These are phyloP conservation scores for Neopelma chrysocephalum DNA, from an alignment of 2,797 vertebrate genomes.

Conservation along the genomic window DNA sequence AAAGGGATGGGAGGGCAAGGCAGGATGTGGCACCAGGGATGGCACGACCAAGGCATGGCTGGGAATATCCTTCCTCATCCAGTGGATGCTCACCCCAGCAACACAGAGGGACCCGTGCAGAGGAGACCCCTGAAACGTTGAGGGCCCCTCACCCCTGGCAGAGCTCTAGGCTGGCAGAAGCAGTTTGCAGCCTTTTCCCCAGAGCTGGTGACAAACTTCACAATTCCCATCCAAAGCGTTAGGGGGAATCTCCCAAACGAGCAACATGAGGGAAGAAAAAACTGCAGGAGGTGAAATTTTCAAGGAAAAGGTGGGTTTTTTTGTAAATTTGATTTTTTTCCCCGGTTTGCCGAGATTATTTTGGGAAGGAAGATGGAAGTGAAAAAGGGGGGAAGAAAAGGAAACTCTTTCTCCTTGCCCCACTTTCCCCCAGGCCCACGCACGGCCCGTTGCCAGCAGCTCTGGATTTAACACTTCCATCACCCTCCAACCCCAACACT, in stretches of 20 bases:
- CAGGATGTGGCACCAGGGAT: accelerated
- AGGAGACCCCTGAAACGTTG: neutral
- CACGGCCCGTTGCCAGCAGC: neutral
- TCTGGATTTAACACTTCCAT: neutral
- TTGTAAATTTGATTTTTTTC: neutral
- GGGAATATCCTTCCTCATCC: neutral
- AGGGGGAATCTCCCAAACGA: neutral
- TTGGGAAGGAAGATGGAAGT: neutral
- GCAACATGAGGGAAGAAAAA: neutral
- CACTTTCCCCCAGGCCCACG: neutral
- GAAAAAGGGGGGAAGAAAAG: neutral
- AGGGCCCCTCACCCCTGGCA: neutral
- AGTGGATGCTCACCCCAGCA: neutral
- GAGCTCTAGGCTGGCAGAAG: neutral
- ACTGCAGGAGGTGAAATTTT: neutral
- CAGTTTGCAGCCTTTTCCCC: neutral
- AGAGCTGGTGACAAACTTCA: neutral
- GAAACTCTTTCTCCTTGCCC: neutral
- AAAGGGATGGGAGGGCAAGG: neutral
- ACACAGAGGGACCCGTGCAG: neutral
- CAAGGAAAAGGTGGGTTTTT: neutral
- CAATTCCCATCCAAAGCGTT: accelerated
- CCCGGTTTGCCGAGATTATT: neutral
- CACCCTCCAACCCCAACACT: neutral
- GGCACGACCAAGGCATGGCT: neutral